These are phyloP conservation scores for Oopsacas minuta DNA, from an alignment of 37 sponge, comb jelly and placozoan genomes.

Conservation along the genomic window DNA sequence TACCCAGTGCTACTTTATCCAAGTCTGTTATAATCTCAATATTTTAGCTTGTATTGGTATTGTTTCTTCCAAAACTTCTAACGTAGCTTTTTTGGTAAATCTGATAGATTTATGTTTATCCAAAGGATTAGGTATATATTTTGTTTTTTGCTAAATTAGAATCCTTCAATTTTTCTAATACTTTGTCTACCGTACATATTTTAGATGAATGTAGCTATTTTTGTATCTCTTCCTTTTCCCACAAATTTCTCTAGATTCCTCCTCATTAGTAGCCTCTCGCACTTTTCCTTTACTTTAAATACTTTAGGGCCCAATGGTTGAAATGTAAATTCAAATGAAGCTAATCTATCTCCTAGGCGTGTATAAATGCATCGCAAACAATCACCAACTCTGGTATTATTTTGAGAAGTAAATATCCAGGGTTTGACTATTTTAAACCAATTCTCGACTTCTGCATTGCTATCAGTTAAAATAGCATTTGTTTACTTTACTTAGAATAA, in stretches of 20 bases:
- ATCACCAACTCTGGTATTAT: neutral
- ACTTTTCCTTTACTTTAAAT: neutral
- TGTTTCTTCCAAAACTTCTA: neutral
- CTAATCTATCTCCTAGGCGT: neutral
- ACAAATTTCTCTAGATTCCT: neutral
- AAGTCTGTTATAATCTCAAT: neutral
- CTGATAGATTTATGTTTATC: neutral
- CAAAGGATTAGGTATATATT: neutral
- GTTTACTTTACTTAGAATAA: neutral
- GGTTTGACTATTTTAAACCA: neutral
- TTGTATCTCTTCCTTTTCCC: neutral
- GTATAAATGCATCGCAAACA: neutral
- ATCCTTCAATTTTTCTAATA: neutral
- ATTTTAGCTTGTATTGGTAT: neutral
- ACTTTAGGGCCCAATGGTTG: neutral
- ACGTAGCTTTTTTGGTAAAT: too few relatives aligned
- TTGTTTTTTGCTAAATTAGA: neutral
- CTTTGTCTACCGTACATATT: neutral
- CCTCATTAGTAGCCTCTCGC: neutral
- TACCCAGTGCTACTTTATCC: neutral
- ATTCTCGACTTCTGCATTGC: neutral
- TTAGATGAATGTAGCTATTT: neutral
- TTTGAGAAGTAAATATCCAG: neutral
- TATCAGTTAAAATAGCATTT: neutral
- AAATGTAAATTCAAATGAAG: neutral